Evolutionary conservation across 2,113 vertebrate genomes (phyloP).

Genomic region (Perca schrenkii): DNA sequence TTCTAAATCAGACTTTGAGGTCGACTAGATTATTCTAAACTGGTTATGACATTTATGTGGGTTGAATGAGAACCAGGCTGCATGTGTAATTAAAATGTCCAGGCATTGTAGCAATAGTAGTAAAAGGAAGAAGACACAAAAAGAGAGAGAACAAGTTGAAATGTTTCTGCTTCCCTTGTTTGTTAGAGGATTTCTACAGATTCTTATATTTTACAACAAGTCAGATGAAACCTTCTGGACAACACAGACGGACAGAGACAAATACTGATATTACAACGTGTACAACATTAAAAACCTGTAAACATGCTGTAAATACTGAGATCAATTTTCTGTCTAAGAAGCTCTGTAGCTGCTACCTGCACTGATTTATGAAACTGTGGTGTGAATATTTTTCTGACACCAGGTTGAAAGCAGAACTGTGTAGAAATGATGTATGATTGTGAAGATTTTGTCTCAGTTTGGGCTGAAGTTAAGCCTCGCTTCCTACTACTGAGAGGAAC

Average conservation of each 20-base stretch:
- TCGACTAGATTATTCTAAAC: not conserved
- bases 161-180: not conserved
- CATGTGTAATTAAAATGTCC: not conserved
- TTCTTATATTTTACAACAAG: not conserved
- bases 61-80: not conserved
- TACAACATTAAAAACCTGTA: not conserved
- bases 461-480: not conserved
- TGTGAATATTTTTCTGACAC: not conserved
- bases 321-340: not conserved
- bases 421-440: not conserved
- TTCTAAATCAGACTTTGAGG: not conserved
- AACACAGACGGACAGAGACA: not conserved
- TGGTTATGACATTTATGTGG: not conserved
- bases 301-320: not conserved
- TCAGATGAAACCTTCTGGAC: not conserved
- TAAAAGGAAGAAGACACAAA: not conserved
- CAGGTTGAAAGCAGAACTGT: not conserved
- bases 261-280: not conserved
- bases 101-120: not conserved
- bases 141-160: not conserved
- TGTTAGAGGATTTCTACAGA: not conserved
- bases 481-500: not conserved
- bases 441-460: not conserved
- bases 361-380: not conserved
- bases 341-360: not conserved